These are phyloP conservation scores for Rhea pennata DNA, from an alignment of 2,113 vertebrate species.

Conservation along the genomic window DNA sequence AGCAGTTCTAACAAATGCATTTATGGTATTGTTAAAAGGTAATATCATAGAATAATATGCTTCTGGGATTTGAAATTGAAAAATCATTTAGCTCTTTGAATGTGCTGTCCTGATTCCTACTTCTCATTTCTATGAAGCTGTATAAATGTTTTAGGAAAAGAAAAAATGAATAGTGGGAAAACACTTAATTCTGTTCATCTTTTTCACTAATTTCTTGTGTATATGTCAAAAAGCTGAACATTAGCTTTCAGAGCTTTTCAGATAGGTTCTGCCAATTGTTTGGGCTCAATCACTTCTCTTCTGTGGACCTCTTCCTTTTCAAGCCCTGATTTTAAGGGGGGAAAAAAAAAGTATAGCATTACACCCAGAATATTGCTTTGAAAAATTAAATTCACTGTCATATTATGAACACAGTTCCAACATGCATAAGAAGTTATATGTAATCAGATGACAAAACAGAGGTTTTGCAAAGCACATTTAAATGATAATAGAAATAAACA, in stretches of 20 bases:
- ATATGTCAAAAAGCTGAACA: background rate
- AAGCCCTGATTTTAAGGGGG: background rate
- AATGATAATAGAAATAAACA: background rate
- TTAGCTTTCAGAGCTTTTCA: background rate
- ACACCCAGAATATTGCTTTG: background rate
- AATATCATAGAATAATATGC: background rate
- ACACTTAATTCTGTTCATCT: fast-evolving
- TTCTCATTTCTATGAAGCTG: background rate
- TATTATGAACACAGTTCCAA: background rate
- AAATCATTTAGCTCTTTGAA: background rate
- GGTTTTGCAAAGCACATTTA: background rate
- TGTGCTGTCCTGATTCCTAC: background rate
- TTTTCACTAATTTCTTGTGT: background rate
- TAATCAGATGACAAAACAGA: background rate
- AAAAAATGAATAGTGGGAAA: background rate
- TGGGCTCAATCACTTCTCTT: background rate
- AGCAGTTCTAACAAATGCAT: background rate
- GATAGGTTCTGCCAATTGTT: background rate
- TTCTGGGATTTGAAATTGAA: background rate
- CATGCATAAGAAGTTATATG: background rate
- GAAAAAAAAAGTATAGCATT: background rate
- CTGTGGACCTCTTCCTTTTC: background rate
- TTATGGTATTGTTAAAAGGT: background rate
- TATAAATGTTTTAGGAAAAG: background rate
- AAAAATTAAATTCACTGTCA: background rate